These are phyloP conservation scores for Lacerta bilineata DNA, from an alignment of 2,797 vertebrate genomes.

Conservation along the genomic window DNA sequence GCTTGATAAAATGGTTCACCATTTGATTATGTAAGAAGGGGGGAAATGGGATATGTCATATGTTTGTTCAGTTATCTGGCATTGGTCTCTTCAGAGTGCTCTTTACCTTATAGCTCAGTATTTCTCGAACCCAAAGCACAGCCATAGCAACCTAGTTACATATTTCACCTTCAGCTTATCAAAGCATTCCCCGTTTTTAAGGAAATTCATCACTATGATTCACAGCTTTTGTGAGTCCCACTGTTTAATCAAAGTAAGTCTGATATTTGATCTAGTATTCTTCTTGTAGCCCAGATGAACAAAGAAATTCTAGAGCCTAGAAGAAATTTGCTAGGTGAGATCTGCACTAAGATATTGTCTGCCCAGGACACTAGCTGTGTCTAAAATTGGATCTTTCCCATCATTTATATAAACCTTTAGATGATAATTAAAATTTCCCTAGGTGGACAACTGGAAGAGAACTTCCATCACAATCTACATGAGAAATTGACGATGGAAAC, in stretches of 20 bases:
- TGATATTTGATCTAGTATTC: background rate
- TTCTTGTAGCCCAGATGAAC: background rate
- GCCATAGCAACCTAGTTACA: background rate
- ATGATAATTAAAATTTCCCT: slow-evolving; percentile 2
- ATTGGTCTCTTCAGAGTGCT: too few relatives aligned
- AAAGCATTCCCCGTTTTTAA: background rate
- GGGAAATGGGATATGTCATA: background rate
- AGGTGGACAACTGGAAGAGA: background rate
- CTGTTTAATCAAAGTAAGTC: slow-evolving; percentile 7
- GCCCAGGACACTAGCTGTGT: background rate
- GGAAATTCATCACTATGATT: background rate
- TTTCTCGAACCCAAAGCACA: slow-evolving; percentile 10
- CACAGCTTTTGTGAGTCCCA: background rate
- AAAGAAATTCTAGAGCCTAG: slow-evolving; percentile 6
- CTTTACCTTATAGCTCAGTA: background rate
- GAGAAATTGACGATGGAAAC: background rate
- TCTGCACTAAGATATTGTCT: background rate
- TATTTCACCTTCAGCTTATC: background rate
- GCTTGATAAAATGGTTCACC: background rate
- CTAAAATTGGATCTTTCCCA: background rate
- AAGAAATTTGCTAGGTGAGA: background rate
- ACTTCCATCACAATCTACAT: background rate
- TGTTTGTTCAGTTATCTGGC: background rate
- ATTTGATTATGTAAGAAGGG: background rate
- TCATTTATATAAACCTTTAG: background rate